phyloP scores from a whole-genome alignment of 2,113 vertebrate species.

The Phycodurus eques region DNA sequence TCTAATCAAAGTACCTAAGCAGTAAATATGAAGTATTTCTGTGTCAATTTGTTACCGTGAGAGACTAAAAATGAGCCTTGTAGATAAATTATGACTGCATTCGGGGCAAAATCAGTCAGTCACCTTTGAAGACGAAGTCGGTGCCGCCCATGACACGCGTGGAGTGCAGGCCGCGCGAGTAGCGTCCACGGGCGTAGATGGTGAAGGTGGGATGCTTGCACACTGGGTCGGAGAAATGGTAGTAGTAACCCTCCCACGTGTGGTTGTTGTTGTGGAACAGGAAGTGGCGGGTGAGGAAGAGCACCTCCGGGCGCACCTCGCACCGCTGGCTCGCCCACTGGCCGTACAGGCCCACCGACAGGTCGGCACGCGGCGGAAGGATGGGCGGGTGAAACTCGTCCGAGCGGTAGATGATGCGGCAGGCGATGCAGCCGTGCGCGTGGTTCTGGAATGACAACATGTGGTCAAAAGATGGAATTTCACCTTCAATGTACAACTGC shows the following conservation, averaged over 20 bases:
- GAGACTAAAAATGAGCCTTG: too few species aligned
- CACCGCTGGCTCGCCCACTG: slow-evolving; percentile 97
- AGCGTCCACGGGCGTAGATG: slow-evolving; percentile 91
- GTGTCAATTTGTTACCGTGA: too few species aligned
- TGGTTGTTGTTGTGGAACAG: slow-evolving; percentile 92
- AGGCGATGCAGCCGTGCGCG: slow-evolving; percentile 80
- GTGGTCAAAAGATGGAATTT: too few species aligned
- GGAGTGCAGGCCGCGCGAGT: slow-evolving; percentile 86
- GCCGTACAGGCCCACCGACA: slow-evolving; percentile 84
- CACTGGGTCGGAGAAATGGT: slow-evolving; percentile 93
- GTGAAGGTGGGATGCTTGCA: slow-evolving; percentile 95
- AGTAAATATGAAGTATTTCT: too few species aligned
- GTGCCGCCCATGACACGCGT: slow-evolving; percentile 87
- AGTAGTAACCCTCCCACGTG: slow-evolving; percentile 97
- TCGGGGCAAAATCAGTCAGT: too few species aligned
- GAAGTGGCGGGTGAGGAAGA: slow-evolving; percentile 96
- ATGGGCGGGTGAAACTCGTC: slow-evolving; percentile 88
- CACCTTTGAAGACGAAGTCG: slow-evolving; percentile 95
- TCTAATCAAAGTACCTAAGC: too few species aligned
- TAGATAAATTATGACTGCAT: neutral
- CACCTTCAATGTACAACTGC: too few species aligned
- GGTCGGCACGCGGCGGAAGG: slow-evolving; percentile 82
- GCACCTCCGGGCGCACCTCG: slow-evolving; percentile 91
- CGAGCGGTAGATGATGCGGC: slow-evolving; percentile 86
- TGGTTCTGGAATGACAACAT: slow-evolving; percentile 79